These are phyloP conservation scores for Cyaniris semiargus DNA, from an alignment of 2,888 invertebrate genomes.

Conservation along the genomic window DNA sequence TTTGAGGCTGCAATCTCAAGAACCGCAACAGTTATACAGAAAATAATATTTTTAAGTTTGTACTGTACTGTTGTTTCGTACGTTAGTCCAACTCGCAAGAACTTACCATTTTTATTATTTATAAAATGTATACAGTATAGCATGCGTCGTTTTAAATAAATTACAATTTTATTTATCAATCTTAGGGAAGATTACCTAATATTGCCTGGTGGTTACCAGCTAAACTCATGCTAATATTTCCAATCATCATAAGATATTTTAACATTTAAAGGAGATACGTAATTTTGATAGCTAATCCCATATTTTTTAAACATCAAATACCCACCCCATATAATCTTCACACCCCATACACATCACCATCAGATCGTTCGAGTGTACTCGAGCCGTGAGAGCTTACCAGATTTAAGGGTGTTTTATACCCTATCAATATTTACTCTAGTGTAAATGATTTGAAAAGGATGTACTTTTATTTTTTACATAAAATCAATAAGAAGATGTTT, in stretches of 20 bases:
- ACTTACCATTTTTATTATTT: too few relatives aligned
- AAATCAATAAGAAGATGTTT: slow-evolving; percentile 5
- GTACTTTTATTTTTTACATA: background rate
- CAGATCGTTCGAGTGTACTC: slow-evolving; percentile 54
- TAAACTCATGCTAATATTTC: background rate
- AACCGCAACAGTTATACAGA: too few relatives aligned
- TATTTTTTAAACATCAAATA: slow-evolving; percentile 16
- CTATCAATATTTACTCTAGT: slow-evolving; percentile 49
- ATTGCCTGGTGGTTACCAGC: too few relatives aligned
- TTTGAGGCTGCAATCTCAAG: too few relatives aligned
- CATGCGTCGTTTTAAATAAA: too few relatives aligned
- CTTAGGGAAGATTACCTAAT: too few relatives aligned
- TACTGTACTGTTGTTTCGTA: too few relatives aligned
- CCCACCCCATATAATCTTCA: slow-evolving; percentile 46
- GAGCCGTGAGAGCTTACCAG: slow-evolving; percentile 50
- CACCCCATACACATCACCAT: slow-evolving; percentile 54
- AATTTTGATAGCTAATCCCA: slow-evolving; percentile 7
- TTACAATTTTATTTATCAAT: too few relatives aligned
- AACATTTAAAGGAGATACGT: background rate
- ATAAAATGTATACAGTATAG: too few relatives aligned
- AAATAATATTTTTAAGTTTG: too few relatives aligned
- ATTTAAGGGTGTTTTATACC: slow-evolving; percentile 51
- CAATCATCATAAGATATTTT: background rate
- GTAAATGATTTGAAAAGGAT: slow-evolving; percentile 39
- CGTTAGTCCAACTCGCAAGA: too few relatives aligned